These are phyloP conservation scores for Upupa epops DNA, from an alignment of 2,113 vertebrate genomes.

Conservation along the genomic window DNA sequence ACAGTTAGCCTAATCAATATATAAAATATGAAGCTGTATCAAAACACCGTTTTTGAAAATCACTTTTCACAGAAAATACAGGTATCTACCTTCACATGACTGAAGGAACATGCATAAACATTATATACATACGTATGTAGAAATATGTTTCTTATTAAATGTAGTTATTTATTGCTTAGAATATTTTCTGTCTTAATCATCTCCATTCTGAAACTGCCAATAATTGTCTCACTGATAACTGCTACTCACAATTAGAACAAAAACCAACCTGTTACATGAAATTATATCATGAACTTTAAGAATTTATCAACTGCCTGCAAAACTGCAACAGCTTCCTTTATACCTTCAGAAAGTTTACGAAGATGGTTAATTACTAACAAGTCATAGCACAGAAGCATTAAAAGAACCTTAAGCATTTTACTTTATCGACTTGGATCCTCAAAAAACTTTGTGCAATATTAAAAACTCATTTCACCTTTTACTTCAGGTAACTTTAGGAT, in stretches of 20 bases:
- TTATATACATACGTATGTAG: not conserved
- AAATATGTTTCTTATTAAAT: not conserved
- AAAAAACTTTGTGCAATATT: not conserved
- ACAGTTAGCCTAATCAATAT: slow-evolving; percentile 90
- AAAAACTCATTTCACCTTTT: not conserved
- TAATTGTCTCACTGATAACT: not conserved
- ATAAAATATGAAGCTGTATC: not conserved
- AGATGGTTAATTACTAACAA: not conserved
- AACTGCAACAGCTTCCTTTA: not conserved
- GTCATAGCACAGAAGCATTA: not conserved
- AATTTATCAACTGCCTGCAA: not conserved
- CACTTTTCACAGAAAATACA: not conserved
- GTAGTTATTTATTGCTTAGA: not conserved
- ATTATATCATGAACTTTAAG: not conserved
- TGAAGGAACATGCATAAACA: not conserved
- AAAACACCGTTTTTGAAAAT: not conserved
- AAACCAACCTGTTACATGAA: not conserved
- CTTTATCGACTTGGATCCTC: not conserved
- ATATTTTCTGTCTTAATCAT: not conserved
- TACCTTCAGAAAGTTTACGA: not conserved
- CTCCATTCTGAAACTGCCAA: not conserved
- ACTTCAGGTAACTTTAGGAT: not conserved
- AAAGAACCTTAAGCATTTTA: not conserved
- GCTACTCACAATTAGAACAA: not conserved
- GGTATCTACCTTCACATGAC: not conserved